These are phyloP conservation scores for Nannoperca australis DNA, from an alignment of 2,797 vertebrate species.

Conservation along the genomic window DNA sequence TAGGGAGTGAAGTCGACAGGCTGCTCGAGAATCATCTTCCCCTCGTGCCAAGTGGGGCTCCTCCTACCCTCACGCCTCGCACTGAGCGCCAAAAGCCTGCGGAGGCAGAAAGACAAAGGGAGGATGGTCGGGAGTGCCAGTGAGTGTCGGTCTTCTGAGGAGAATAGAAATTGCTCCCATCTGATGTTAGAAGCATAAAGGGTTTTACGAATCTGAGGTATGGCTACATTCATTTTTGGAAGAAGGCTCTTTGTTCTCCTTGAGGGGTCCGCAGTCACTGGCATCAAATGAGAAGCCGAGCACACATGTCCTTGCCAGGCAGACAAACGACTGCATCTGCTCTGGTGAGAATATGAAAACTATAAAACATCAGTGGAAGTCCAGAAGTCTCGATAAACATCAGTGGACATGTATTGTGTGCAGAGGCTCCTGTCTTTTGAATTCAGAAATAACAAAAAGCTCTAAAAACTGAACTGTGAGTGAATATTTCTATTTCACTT, in stretches of 20 bases:
- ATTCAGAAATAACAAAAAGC: not conserved
- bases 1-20: constrained; percentile 80
- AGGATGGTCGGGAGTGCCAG: constrained; percentile 53
- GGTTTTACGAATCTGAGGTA: constrained; percentile 52
- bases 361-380: constrained; percentile 50
- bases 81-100: constrained; percentile 62
- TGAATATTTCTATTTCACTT: not conserved
- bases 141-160: constrained; percentile 58
- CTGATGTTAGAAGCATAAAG: constrained; percentile 64
- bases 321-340: constrained; percentile 58
- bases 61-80: constrained; percentile 70
- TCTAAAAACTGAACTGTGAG: not conserved
- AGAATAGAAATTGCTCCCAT: constrained; percentile 49
- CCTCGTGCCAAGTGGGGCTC: constrained; percentile 83
- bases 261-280: constrained; percentile 45
- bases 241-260: constrained; percentile 48
- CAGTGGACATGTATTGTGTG: constrained; percentile 37
- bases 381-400: constrained; percentile 42
- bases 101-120: constrained; percentile 71
- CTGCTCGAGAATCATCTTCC: constrained; percentile 82
- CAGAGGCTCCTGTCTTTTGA: constrained; percentile 27
- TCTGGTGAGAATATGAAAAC: constrained; percentile 45
- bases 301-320: constrained; percentile 42
- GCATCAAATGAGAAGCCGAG: constrained; percentile 58
- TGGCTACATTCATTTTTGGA: constrained; percentile 54